phyloP scores from a whole-genome alignment of 2,113 vertebrate genomes.

The Rhizomys pruinosus region DNA sequence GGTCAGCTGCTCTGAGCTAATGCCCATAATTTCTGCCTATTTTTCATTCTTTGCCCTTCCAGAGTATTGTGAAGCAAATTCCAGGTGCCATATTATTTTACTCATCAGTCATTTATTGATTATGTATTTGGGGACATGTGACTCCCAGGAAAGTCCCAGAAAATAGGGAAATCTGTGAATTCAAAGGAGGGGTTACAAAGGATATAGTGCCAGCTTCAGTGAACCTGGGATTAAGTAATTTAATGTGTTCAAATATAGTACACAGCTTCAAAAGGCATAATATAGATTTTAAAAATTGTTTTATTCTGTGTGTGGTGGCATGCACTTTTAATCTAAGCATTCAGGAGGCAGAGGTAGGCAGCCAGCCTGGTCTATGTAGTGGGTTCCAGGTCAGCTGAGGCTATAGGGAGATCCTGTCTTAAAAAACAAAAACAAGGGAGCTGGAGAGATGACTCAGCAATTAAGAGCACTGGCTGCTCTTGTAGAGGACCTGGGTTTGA shows the following conservation, averaged over 20 bases:
- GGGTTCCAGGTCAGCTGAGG: no score
- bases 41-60: not conserved
- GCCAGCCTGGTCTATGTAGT: no score
- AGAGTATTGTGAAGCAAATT: constrained; percentile 23
- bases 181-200: not conserved
- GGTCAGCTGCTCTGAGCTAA: not conserved
- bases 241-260: not conserved
- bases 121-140: not conserved
- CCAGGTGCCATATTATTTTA: not conserved
- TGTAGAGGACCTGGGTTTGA: no score
- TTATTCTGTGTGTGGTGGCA: not conserved
- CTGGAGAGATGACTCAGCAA: no score
- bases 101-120: not conserved
- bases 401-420: no score
- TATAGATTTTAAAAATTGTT: not conserved
- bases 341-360: no score
- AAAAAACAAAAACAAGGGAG: no score
- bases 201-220: not conserved
- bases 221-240: not conserved
- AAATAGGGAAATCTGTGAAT: not conserved
- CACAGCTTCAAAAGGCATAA: not conserved
- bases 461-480: no score
- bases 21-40: not conserved
- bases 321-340: no score
- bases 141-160: not conserved